Conservation (phyloP, 2,113 vertebrate species). For the Ptilonorhynchus violaceus region DNA sequence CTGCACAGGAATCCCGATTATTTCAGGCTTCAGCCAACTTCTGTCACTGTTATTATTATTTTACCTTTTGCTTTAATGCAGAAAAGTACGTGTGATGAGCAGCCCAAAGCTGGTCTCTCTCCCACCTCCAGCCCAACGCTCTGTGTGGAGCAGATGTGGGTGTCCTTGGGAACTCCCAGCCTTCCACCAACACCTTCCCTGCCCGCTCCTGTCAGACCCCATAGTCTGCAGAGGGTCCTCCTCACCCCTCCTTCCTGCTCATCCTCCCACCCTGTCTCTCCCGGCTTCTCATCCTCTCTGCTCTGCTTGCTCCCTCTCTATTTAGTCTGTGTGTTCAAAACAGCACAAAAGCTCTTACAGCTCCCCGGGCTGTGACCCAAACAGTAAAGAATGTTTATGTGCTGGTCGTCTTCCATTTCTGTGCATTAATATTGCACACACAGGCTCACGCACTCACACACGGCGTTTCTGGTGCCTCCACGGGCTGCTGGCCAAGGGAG, state of each 20-base stretch:
- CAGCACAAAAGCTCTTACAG: slow-evolving; percentile 54
- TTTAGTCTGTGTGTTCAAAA: slow-evolving; percentile 40
- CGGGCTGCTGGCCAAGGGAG: slow-evolving; percentile 46
- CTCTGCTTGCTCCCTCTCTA: not conserved
- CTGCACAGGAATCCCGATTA: slow-evolving; percentile 18
- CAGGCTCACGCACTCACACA: slow-evolving; percentile 26
- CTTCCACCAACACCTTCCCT: not conserved
- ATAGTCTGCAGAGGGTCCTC: not conserved
- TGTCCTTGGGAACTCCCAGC: not conserved
- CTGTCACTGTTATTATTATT: not conserved
- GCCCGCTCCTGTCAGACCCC: not conserved
- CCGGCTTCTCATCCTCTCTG: not conserved
- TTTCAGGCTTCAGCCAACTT: not conserved
- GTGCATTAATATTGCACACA: slow-evolving; percentile 42
- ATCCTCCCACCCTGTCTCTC: not conserved
- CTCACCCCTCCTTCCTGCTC: not conserved
- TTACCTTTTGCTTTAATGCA: not conserved
- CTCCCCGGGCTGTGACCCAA: slow-evolving; percentile 62
- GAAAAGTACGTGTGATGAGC: not conserved
- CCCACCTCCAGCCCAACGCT: not conserved
- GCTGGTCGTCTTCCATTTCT: slow-evolving; percentile 61
- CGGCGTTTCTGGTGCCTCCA: slow-evolving; percentile 17
- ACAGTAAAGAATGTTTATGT: slow-evolving; percentile 69
- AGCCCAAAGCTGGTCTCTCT: not conserved
- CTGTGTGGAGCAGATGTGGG: not conserved